phyloP scores from a whole-genome alignment of 2,797 vertebrate species.

The Orientallactaga sibirica region DNA sequence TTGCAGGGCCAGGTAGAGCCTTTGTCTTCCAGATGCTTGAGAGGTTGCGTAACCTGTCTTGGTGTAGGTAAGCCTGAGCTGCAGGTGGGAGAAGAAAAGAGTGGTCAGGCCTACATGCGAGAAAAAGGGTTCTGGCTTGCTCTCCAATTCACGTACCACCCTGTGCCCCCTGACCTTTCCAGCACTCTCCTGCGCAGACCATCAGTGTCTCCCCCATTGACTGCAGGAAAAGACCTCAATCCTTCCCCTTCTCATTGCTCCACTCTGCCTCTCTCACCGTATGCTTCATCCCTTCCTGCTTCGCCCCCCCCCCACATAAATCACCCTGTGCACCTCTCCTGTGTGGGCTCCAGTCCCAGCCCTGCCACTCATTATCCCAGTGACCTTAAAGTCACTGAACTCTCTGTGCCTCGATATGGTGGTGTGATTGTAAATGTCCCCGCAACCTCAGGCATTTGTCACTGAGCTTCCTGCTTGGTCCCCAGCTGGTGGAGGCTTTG shows the following conservation, averaged over 20 bases:
- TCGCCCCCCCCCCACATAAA: neutral
- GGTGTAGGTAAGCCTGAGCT: neutral
- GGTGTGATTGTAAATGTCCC: no score
- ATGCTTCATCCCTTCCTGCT: neutral
- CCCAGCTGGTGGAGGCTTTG: no score
- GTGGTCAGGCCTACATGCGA: neutral
- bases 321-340: neutral
- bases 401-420: neutral
- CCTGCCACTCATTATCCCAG: conserved; percentile 28
- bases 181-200: neutral
- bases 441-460: no score
- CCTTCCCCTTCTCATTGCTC: neutral
- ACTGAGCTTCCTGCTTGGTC: no score
- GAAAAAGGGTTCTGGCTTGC: neutral
- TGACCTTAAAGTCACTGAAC: conserved; percentile 63
- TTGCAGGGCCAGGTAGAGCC: neutral
- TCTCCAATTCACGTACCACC: neutral
- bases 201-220: neutral
- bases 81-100: neutral
- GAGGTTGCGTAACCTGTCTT: neutral
- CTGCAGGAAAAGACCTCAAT: neutral
- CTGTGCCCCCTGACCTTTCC: neutral
- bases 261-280: neutral
- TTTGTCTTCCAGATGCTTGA: neutral
- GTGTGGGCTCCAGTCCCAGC: conserved; percentile 64